Evolutionary conservation across 2,797 vertebrate species (phyloP).

Genomic region (Coluber constrictor): DNA sequence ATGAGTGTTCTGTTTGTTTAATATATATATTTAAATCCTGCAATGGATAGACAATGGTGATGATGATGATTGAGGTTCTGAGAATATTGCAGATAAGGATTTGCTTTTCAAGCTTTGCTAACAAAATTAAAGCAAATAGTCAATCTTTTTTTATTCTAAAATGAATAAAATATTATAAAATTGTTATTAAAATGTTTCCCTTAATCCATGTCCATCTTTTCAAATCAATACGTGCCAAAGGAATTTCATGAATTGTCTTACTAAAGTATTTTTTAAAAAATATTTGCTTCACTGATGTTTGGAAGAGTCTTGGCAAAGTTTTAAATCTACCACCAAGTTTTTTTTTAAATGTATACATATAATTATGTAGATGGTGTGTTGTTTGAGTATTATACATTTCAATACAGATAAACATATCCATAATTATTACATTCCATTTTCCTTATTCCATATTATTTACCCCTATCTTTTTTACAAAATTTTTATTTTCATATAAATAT

Average conservation of each 20-base stretch:
- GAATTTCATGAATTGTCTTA: background rate
- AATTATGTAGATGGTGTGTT: too few species aligned
- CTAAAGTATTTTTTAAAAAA: background rate
- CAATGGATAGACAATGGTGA: background rate
- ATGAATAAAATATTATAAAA: background rate
- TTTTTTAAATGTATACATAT: too few species aligned
- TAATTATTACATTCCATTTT: too few species aligned
- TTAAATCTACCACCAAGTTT: background rate
- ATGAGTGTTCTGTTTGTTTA: conserved; percentile 9
- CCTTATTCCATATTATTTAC: too few species aligned
- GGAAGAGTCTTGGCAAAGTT: background rate
- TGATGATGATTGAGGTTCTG: background rate
- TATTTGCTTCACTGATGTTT: background rate
- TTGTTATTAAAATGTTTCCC: background rate
- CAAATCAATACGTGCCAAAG: background rate
- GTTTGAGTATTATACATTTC: too few species aligned
- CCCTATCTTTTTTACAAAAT: too few species aligned
- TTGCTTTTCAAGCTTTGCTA: conserved; percentile 20
- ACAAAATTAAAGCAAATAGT: conserved; percentile 27
- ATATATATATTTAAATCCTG: background rate
- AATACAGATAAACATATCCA: too few species aligned
- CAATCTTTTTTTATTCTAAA: conserved; percentile 5
- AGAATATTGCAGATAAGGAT: conserved; percentile 25
- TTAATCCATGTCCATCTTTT: background rate
- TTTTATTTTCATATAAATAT: too few species aligned